phyloP scores from a whole-genome alignment of 2,888 invertebrate species.

The Myopa testacea region DNA sequence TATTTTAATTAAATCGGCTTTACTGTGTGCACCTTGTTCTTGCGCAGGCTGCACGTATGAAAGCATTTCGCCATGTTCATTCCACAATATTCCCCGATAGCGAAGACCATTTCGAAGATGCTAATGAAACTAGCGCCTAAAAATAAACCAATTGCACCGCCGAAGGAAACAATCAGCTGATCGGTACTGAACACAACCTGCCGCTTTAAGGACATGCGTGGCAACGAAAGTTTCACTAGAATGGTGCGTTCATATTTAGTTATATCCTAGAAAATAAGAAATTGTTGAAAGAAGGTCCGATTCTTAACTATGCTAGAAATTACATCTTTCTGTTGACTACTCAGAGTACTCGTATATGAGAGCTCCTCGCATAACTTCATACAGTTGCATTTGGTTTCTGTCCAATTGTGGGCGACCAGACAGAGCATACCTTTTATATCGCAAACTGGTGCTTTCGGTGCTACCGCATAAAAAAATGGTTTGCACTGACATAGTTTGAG shows the following conservation, averaged over 20 bases:
- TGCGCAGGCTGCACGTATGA: background rate
- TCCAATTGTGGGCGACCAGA: conserved; percentile 55
- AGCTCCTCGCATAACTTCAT: conserved; percentile 56
- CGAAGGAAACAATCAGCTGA: conserved; percentile 64
- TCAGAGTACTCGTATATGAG: conserved; percentile 52
- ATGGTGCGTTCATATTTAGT: conserved; percentile 56
- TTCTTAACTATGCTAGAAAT: conserved; percentile 12
- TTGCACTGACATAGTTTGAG: conserved; percentile 59
- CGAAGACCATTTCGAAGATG: conserved; percentile 53
- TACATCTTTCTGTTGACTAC: conserved; percentile 53
- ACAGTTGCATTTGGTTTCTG: conserved; percentile 55
- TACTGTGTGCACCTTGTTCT: background rate
- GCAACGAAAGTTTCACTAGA: conserved; percentile 54
- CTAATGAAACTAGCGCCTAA: conserved; percentile 66
- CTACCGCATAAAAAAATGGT: conserved; percentile 63
- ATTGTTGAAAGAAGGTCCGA: background rate
- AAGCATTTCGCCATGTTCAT: background rate
- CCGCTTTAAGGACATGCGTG: conserved; percentile 60
- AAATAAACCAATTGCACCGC: conserved; percentile 65
- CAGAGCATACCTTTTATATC: conserved; percentile 59
- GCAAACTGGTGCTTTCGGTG: conserved; percentile 54
- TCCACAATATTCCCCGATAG: conserved; percentile 47
- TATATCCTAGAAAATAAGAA: conserved; percentile 45
- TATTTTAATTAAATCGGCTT: background rate
- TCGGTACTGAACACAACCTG: conserved; percentile 64